Percentiles rank a stretch among this genome's conserved stretches.
phyloP scores from a whole-genome alignment of 1,140 invertebrate genomes.

The Latrodectus geometricus region DNA sequence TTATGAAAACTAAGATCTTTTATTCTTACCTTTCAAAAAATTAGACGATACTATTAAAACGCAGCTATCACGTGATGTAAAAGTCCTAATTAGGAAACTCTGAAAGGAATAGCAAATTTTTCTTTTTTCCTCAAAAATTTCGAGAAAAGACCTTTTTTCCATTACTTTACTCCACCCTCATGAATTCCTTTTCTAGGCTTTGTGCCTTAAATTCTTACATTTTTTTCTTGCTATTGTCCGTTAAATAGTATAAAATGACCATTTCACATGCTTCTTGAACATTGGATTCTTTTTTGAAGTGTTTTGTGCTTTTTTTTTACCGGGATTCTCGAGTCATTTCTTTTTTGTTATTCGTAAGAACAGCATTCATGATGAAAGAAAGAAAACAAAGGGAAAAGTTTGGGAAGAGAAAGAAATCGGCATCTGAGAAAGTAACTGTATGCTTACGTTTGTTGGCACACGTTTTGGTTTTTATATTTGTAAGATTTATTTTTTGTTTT shows the following conservation, averaged over 20 bases:
- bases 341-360: background rate
- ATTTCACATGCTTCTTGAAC: slow-evolving; percentile 19
- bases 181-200: background rate
- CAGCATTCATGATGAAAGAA: background rate
- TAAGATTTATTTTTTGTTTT: too few relatives aligned
- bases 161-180: background rate
- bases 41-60: too few relatives aligned
- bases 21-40: too few relatives aligned
- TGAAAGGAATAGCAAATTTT: background rate
- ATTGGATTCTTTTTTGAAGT: background rate
- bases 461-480: too few relatives aligned
- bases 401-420: background rate
- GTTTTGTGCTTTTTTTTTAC: background rate
- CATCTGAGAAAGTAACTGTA: too few relatives aligned
- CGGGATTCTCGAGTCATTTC: slow-evolving; percentile 15
- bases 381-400: background rate
- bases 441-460: too few relatives aligned
- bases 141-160: background rate
- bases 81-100: too few relatives aligned
- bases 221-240: background rate
- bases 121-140: background rate
- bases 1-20: too few relatives aligned
- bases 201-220: background rate
- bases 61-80: too few relatives aligned
- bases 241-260: slow-evolving; percentile 16